These are phyloP conservation scores for Carabus problematicus DNA, from an alignment of 2,888 invertebrate genomes.

Conservation along the genomic window DNA sequence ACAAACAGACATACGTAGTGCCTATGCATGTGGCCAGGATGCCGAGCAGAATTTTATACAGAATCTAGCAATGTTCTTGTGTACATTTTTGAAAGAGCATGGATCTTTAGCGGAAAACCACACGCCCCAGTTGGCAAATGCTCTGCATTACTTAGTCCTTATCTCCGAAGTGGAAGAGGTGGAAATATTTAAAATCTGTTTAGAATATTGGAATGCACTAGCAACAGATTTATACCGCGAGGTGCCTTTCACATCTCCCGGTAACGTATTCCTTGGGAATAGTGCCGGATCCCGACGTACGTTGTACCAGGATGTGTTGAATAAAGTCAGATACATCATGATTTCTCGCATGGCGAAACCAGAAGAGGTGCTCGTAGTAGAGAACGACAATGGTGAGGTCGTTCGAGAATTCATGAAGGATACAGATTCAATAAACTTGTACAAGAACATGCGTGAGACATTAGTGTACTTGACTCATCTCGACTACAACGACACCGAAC, in stretches of 20 bases:
- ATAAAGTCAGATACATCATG: conserved; percentile 94
- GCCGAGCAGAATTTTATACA: conserved; percentile 99
- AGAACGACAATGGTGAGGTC: conserved; percentile 99
- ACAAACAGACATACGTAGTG: conserved; percentile 90
- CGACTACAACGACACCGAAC: conserved; percentile 96
- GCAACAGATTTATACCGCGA: conserved; percentile 92
- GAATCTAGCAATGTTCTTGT: conserved; percentile 95
- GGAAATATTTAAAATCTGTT: conserved; percentile 99
- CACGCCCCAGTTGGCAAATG: conserved; percentile 80
- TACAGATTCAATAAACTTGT: conserved; percentile 98
- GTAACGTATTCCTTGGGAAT: conserved; percentile 53
- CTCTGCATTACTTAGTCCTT: conserved; percentile 84
- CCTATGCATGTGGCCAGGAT: conserved; percentile 92
- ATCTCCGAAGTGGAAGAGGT: conserved; percentile 99
- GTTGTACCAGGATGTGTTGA: conserved; percentile 81
- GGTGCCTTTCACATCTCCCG: conserved; percentile 71
- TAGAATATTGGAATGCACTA: conserved; percentile 98
- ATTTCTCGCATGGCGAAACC: conserved; percentile 99
- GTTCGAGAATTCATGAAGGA: conserved; percentile 99
- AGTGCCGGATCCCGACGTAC: conserved; percentile 67
- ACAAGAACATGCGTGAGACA: conserved; percentile 99
- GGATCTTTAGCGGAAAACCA: conserved; percentile 86
- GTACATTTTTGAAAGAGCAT: conserved; percentile 96
- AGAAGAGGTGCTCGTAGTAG: conserved; percentile 98
- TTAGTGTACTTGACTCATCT: conserved; percentile 98